Evolutionary conservation across 1,140 invertebrate species (phyloP).

Genomic region (Episyrphus balteatus): DNA sequence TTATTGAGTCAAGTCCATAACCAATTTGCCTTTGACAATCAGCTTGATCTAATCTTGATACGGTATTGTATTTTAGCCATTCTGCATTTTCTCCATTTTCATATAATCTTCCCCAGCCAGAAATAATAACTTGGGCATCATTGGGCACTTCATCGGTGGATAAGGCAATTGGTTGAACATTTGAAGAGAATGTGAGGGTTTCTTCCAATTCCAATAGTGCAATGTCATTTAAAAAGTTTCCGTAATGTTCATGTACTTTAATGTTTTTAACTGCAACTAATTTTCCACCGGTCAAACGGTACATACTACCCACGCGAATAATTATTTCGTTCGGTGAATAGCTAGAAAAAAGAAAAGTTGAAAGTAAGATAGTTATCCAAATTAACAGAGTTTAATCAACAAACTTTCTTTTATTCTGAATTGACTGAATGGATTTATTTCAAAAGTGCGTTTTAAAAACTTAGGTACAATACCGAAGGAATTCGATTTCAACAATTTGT

Average conservation of each 20-base stretch:
- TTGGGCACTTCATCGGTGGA: constrained; percentile 19
- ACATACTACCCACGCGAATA: constrained; percentile 17
- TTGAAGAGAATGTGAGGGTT: constrained; percentile 23
- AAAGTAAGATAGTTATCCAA: too few relatives aligned
- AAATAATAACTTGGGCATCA: constrained; percentile 24
- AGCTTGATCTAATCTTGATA: constrained; percentile 10
- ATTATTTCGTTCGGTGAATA: background rate
- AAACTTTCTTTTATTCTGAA: too few relatives aligned
- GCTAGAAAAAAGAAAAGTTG: too few relatives aligned
- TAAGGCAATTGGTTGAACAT: constrained; percentile 29
- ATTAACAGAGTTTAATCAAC: too few relatives aligned
- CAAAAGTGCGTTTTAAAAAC: too few relatives aligned
- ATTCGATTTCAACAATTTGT: too few relatives aligned
- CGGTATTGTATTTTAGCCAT: constrained; percentile 18
- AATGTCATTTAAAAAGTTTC: constrained; percentile 37
- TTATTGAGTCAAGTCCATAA: constrained; percentile 4
- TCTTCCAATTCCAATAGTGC: constrained; percentile 36
- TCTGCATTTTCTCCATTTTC: constrained; percentile 20
- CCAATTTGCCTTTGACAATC: constrained; percentile 9
- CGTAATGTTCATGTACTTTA: constrained; percentile 33
- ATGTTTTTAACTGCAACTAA: constrained; percentile 12
- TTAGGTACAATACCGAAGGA: too few relatives aligned
- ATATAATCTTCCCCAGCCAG: constrained; percentile 47
- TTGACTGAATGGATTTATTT: too few relatives aligned
- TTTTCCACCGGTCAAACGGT: constrained; percentile 19